These are phyloP conservation scores for Matsumyia berberina DNA, from an alignment of 2,888 invertebrate species.

Conservation along the genomic window DNA sequence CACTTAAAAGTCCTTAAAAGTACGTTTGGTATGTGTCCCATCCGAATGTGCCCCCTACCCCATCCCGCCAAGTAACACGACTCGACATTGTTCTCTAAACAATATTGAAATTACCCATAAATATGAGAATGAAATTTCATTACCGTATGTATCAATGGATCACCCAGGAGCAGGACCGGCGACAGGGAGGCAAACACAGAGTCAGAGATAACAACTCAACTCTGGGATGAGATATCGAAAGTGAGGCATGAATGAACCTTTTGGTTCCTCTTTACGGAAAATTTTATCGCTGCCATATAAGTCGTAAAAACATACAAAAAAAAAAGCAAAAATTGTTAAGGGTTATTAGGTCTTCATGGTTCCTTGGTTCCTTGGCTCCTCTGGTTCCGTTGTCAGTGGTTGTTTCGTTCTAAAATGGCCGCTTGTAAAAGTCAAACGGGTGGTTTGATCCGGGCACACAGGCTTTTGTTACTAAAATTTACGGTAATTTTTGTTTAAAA, in stretches of 20 bases:
- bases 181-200: background rate
- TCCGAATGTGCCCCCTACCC: background rate
- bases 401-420: conserved; percentile 28
- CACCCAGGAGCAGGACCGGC: background rate
- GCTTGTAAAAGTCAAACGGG: conserved; percentile 48
- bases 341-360: conserved; percentile 73
- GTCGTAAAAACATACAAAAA: conserved; percentile 64
- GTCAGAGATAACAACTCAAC: conserved; percentile 39
- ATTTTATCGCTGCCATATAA: conserved; percentile 60
- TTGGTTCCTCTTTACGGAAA: conserved; percentile 28
- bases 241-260: conserved; percentile 58
- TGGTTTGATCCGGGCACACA: background rate
- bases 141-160: conserved; percentile 54
- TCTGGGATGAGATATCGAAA: conserved; percentile 66
- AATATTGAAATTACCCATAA: conserved; percentile 75
- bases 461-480: conserved; percentile 36
- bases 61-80: background rate
- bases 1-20: conserved; percentile 56
- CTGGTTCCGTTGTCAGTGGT: conserved; percentile 42
- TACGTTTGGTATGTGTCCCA: conserved; percentile 40
- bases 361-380: conserved; percentile 31
- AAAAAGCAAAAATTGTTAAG: conserved; percentile 33
- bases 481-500: conserved; percentile 20
- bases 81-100: conserved; percentile 65
- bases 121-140: conserved; percentile 73